A percentile compares a stretch with the other conserved stretches of the same genome.
These are phyloP conservation scores for Saturnia pavonia DNA, from an alignment of 2,888 invertebrate species.

Conservation along the genomic window DNA sequence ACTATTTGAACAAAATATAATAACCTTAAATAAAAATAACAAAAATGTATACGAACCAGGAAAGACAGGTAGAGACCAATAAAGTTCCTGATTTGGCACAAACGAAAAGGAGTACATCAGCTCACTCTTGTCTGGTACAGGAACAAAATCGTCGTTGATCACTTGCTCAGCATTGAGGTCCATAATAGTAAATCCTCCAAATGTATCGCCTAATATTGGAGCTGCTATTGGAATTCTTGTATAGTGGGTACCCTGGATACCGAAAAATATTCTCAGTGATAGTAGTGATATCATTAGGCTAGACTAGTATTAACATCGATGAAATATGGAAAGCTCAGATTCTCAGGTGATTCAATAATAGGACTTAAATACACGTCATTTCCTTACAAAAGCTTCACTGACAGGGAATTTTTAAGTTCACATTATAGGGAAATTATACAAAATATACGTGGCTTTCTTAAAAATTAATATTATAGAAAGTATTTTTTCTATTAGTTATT, in stretches of 20 bases:
- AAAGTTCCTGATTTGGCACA: constrained; percentile 56
- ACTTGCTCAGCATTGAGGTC: constrained; percentile 58
- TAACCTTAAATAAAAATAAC: not conserved
- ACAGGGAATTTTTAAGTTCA: too few species aligned
- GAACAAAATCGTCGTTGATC: constrained; percentile 61
- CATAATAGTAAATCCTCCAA: constrained; percentile 68
- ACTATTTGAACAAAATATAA: not conserved
- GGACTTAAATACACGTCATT: not conserved
- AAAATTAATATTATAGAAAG: too few species aligned
- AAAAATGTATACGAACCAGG: constrained; percentile 50
- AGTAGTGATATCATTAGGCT: not conserved
- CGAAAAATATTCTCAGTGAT: not conserved
- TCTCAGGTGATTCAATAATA: not conserved
- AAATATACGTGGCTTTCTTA: too few species aligned
- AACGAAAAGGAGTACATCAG: constrained; percentile 62
- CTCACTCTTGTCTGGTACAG: constrained; percentile 65
- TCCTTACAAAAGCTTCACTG: not conserved
- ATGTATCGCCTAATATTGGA: constrained; percentile 63
- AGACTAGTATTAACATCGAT: not conserved
- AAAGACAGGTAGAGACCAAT: constrained; percentile 71
- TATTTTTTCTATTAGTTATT: too few species aligned
- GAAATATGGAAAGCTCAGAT: not conserved
- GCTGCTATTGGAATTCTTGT: constrained; percentile 60
- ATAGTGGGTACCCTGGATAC: constrained; percentile 57
- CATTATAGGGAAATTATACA: too few species aligned